Conservation (phyloP, 2,797 vertebrate genomes). For the Enteromius paludinosus region DNA sequence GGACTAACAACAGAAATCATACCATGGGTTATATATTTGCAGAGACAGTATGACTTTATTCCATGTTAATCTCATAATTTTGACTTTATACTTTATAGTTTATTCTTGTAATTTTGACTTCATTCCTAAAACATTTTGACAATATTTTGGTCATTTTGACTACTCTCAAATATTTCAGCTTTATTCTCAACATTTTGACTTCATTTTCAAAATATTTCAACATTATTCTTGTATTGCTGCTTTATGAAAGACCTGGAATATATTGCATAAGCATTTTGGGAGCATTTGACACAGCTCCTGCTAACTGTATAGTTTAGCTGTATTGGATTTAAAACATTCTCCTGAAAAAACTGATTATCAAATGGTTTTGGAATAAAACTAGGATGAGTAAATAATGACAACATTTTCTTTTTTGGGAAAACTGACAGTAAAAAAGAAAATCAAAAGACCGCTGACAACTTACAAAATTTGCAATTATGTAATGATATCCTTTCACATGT, state of each 20-base stretch:
- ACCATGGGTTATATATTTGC: not conserved
- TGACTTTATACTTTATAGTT: too few relatives aligned
- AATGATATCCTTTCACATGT: slow-evolving; percentile 97
- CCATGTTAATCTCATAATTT: not conserved
- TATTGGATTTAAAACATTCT: not conserved
- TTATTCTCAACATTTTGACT: too few relatives aligned
- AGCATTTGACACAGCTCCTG: not conserved
- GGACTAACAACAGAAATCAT: not conserved
- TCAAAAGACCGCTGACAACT: slow-evolving; percentile 58
- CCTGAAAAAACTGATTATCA: not conserved
- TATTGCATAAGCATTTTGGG: not conserved
- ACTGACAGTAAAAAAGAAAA: not conserved
- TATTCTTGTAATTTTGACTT: too few relatives aligned
- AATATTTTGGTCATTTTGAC: too few relatives aligned
- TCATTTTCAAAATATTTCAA: too few relatives aligned
- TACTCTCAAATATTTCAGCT: too few relatives aligned
- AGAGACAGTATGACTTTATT: not conserved
- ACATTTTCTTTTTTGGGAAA: too few relatives aligned
- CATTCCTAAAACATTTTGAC: too few relatives aligned
- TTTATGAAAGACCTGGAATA: not conserved
- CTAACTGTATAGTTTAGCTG: not conserved
- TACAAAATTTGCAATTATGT: slow-evolving; percentile 96
- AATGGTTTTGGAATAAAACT: not conserved
- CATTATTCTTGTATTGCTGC: too few relatives aligned
- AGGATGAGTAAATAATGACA: not conserved